Evolutionary conservation across 2,113 vertebrate species (phyloP).

Genomic region (Equus quagga): DNA sequence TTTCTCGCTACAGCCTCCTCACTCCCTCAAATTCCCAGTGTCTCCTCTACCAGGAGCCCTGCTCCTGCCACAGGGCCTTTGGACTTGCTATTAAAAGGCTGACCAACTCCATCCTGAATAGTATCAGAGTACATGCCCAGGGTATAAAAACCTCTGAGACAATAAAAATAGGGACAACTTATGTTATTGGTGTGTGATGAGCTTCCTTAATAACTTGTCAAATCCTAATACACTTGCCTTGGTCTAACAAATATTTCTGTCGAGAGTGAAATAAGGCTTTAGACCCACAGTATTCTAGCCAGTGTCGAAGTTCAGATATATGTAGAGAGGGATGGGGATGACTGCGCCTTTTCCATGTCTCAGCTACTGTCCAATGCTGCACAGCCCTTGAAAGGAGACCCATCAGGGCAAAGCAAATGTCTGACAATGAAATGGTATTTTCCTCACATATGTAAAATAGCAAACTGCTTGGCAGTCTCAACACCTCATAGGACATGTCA

Average conservation of each 20-base stretch:
- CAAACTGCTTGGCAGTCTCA: not conserved
- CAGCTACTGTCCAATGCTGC: not conserved
- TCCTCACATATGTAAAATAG: not conserved
- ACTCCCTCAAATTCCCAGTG: rapidly evolving
- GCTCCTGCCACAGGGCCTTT: too few relatives aligned
- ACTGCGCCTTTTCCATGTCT: not conserved
- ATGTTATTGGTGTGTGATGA: not conserved
- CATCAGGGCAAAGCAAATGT: not conserved
- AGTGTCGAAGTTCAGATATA: too few relatives aligned
- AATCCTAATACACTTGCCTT: not conserved
- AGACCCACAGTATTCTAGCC: too few relatives aligned
- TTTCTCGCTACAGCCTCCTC: rapidly evolving
- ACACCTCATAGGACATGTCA: not conserved
- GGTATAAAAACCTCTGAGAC: not conserved
- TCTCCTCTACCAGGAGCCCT: too few relatives aligned
- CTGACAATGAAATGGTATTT: not conserved
- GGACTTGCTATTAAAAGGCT: not conserved
- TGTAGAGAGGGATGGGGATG: too few relatives aligned
- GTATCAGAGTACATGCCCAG: not conserved
- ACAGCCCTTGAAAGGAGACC: not conserved
- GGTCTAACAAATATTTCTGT: not conserved
- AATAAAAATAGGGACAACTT: not conserved
- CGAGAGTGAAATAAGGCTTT: not conserved
- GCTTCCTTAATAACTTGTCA: not conserved
- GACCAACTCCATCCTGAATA: not conserved